Evolutionary conservation across 2,113 vertebrate genomes (phyloP), one percentile per base, ranked within the genome.

Genomic region (Ammodytes marinus): DNA sequence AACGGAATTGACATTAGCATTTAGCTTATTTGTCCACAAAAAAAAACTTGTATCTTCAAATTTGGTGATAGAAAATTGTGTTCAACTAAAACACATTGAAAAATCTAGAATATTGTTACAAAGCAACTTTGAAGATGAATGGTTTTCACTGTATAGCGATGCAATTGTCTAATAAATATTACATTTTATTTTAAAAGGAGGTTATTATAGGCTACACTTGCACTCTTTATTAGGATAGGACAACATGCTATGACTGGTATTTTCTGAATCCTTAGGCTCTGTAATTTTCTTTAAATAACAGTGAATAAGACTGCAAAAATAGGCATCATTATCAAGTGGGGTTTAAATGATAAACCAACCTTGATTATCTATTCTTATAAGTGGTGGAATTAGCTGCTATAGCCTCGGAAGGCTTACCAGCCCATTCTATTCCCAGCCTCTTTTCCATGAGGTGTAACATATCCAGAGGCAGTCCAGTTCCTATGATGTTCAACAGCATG

Each of bases 401-500:
- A 78, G 84, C 65, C 78, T 90, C 64, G 15, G 19, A 69, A 81
- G 63, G 65, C 72, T 74, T 86, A 50, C 27, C 46, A 61, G 4
- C 69, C 82, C 27, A 27, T 75, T 70, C 82, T 82, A 85, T 95
- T 93, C 85, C 69, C 87, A 90, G 85, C 85, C 95, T 92, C 60
- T 87, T 84, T 93, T 96, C 93, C 91, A 91, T 89, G 73, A 83
- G 91, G 85, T 90, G 94, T 93, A 95, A 94, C 86, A 90, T 93
- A 94, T 95, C 95, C 95, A 97, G 96, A 97, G 95, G 95, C 93
- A 92, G 95, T 95, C 92, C 92, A 92, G 94, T 96, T 94, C 95
- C 95, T 95, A 93, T 95, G 94, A 96, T 97, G 96, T 97, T 96
- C 92, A 96, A 98, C 97, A 97, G 96, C 96, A 96, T 97, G 95